Base-by-base conservation (phyloP, 2,797 vertebrate genomes). In the Liparis tanakae region DNA sequence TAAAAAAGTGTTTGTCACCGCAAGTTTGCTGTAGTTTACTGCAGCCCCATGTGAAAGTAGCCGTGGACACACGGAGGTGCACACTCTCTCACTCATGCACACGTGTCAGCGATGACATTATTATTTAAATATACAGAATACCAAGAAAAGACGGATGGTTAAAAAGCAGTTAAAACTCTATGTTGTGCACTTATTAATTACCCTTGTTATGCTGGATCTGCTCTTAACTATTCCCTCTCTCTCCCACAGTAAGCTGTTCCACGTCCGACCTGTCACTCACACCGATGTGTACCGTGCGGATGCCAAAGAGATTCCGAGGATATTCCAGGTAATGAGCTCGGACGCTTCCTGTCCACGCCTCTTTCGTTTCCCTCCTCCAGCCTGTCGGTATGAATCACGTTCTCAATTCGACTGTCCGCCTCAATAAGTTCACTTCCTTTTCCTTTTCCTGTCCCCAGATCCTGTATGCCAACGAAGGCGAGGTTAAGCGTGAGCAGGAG, bases 201-300 rank as follows among this genome's bases (percentile, higher is more conserved):
- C 18, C 43, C 55, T 44, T 25, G 15, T 55, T 44, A 55, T 22
- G 25, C 34, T 20, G 15, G 22, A 1, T 58, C 22, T 34, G 34
- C 7, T 22, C 25, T 65, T 43, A 59, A 72, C 20, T 18, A 8
- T 33, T 30, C 1, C 9, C 3, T 74, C 5, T 66, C 51, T 73
- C 5, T 58, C 13, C 34, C 65, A 15, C 84, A 99, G 98, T 91
- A 99, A 99, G 88, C 94, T 99, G 72, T 99, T 99, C 91, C 98
- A 99, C 36, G 97, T 97, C 65, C 95, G 98, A 73, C 96, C 97
- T 30, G 98, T 99, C 82, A 99, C 98, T 66, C 98, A 98, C 78
- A 98, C 97, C 4, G 98, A 99, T 79, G 98, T 99, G 36, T 99
- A 99, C 88, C 96, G 97, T 81, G 98, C 98, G 57, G 98, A 99